Base-by-base conservation (phyloP, 2,113 vertebrate species). In the Catharus bicknelli region DNA sequence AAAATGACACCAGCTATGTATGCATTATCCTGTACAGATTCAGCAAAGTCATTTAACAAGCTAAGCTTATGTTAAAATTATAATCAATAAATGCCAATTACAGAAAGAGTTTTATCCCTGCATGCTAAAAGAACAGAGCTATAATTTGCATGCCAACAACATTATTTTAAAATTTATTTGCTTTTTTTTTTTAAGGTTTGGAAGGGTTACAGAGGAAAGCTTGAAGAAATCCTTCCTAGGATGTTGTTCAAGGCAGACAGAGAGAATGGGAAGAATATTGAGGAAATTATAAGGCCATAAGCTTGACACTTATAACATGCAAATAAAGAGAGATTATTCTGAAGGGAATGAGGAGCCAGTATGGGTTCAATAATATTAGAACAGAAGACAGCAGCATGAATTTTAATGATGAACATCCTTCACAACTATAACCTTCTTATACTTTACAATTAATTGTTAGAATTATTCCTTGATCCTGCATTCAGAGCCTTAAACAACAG, bases 291-390 rank as follows among this genome's bases (percentile, higher is more conserved):
- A 85, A 86, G 43, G 77, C 72, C 95, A 68, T 90, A 87, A 86
- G 83, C 81, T 94, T 94, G 87, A 95, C 80, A 92, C 90, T 94
- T 95, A 83, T 63, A 76, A 83, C 87, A 88, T 95, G 72, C 58
- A 94, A 96, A 97, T 90, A 87, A 92, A 93, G 82, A 90, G 79
- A 91, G 95, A 68, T 90, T 93, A 93, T 93, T 93, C 93, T 96
- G 86, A 95, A 94, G 87, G 85, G 54, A 85, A 90, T 86, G 89
- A 84, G 85, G 63, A 90, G 75, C 69, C 7, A 50, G 86, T 68
- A 23, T 61, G 53, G 25, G 82, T 85, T 74, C 90, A 64, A 94
- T 87, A 93, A 90, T 59, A 43, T 95, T 92, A 92, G 72, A 94
- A 81, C 90, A 70, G 68, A 78, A 94, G 89, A 83, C 47, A 93